Evolutionary conservation across 2,888 invertebrate species (phyloP).

Genomic region (Melanophora roralis): DNA sequence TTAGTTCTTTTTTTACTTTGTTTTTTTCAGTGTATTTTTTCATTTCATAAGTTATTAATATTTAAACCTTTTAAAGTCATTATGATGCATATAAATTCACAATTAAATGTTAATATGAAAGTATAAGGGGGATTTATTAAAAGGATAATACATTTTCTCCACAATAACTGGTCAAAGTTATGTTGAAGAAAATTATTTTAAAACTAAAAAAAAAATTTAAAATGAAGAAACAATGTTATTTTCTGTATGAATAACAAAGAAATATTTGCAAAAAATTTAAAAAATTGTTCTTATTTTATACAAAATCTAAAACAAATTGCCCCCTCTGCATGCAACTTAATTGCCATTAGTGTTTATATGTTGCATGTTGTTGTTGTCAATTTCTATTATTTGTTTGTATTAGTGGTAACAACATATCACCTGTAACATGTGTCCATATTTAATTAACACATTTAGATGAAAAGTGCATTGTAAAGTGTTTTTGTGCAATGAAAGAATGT

Average conservation of each 20-base stretch:
- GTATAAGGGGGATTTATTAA: constrained; percentile 7
- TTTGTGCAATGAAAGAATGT: constrained; percentile 22
- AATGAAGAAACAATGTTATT: too few relatives aligned
- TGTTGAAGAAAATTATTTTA: neutral
- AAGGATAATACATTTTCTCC: neutral
- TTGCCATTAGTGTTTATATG: constrained; percentile 28
- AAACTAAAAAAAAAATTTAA: too few relatives aligned
- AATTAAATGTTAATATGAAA: constrained; percentile 49
- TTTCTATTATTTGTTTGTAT: constrained; percentile 1
- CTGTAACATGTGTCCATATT: constrained; percentile 61
- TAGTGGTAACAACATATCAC: constrained; percentile 36
- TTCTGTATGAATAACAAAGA: too few relatives aligned
- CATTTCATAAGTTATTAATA: constrained; percentile 52
- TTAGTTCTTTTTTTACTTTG: neutral
- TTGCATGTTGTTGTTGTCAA: neutral
- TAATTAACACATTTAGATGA: constrained; percentile 58
- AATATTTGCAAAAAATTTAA: too few relatives aligned
- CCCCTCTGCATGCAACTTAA: neutral
- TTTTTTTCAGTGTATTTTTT: constrained; percentile 20
- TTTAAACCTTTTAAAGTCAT: constrained; percentile 68
- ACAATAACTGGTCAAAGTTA: neutral
- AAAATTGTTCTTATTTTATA: neutral
- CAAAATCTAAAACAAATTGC: neutral
- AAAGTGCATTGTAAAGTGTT: constrained; percentile 56
- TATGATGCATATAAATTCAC: constrained; percentile 71